Evolutionary conservation across 2,888 invertebrate species (phyloP), one percentile per base, ranked within the genome.

Genomic region (Gerris lacustris): DNA sequence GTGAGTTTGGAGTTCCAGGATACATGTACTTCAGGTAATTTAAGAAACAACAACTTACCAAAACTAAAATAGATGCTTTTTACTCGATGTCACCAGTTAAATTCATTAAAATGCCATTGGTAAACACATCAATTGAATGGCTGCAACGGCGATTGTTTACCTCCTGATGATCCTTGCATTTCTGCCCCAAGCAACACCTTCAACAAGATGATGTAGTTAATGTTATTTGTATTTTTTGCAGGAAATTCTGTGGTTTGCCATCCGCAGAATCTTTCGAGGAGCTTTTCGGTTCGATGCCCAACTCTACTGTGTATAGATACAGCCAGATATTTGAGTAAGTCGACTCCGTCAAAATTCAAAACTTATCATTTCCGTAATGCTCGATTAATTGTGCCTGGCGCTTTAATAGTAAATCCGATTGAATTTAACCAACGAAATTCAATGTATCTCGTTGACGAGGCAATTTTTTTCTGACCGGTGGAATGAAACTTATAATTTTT

Each of bases 1-100:
- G 95, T 74, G 95, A 95, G 80, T 92, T 93, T 77, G 95, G 94
- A 73, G 82, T 95, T 70, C 94, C 94, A 45, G 92, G 94, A 69
- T 95, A 94, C 81, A 94, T 93, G 92, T 92, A 93, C 80, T 94
- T 90, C 83, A 87, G 83, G 83, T 83, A 76, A 69, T 7, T 31
- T 70, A 72, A 66, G 18, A 43, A 31, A 31, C 31, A 31, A 2
- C 31, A 31, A 31, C 11, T 68, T 66, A 17, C 67, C 44, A 15
- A 44, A 6, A 6, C 2, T n/a, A n/a, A n/a, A n/a, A n/a, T n/a
- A n/a, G n/a, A n/a, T n/a, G n/a, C n/a, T n/a, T n/a, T n/a, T n/a
- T n/a, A n/a, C n/a, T n/a, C n/a, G n/a, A n/a, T n/a, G n/a, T n/a
- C n/a, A n/a, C n/a, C n/a, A n/a, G n/a, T n/a, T n/a, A n/a, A n/a